Evolutionary conservation across 2,888 invertebrate genomes (phyloP).

Genomic region (Tillus elongatus): DNA sequence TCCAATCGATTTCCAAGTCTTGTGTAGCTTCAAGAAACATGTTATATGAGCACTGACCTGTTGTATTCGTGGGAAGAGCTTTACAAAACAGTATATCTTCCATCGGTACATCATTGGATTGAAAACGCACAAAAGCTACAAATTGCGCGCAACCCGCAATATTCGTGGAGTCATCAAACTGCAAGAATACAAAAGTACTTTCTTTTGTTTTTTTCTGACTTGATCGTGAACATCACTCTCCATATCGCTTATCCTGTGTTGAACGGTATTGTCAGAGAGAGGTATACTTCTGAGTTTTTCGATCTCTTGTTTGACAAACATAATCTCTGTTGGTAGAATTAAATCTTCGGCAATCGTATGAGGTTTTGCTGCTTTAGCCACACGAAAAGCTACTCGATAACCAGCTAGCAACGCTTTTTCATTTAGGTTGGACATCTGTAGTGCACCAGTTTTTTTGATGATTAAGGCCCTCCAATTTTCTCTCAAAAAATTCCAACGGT

Average conservation of each 20-base stretch:
- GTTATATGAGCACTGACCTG: slow-evolving; percentile 22
- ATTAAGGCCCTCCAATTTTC: no score
- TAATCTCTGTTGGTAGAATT: slow-evolving; percentile 24
- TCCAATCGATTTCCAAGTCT: slow-evolving; percentile 15
- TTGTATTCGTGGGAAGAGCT: slow-evolving; percentile 21
- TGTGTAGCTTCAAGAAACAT: slow-evolving; percentile 14
- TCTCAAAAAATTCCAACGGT: no score
- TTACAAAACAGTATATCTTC: slow-evolving; percentile 22
- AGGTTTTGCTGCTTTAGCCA: slow-evolving; percentile 23
- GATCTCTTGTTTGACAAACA: slow-evolving; percentile 19
- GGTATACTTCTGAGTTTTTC: slow-evolving; percentile 28
- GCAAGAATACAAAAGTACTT: not conserved
- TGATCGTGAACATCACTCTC: slow-evolving; percentile 16
- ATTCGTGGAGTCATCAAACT: slow-evolving; percentile 21
- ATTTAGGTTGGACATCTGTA: no score
- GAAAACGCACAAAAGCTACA: slow-evolving; percentile 24
- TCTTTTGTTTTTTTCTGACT: slow-evolving; percentile 12
- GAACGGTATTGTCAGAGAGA: slow-evolving; percentile 30
- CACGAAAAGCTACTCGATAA: no score
- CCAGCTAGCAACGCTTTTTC: no score
- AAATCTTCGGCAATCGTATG: slow-evolving; percentile 24
- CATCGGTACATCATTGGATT: slow-evolving; percentile 20
- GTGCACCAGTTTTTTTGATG: no score
- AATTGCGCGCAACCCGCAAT: slow-evolving; percentile 22
- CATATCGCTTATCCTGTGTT: slow-evolving; percentile 30